Evolutionary conservation across 30 jellyfish, hydroid and myxozoan genomes (phyloP).

Genomic region (Turritopsis rubra): DNA sequence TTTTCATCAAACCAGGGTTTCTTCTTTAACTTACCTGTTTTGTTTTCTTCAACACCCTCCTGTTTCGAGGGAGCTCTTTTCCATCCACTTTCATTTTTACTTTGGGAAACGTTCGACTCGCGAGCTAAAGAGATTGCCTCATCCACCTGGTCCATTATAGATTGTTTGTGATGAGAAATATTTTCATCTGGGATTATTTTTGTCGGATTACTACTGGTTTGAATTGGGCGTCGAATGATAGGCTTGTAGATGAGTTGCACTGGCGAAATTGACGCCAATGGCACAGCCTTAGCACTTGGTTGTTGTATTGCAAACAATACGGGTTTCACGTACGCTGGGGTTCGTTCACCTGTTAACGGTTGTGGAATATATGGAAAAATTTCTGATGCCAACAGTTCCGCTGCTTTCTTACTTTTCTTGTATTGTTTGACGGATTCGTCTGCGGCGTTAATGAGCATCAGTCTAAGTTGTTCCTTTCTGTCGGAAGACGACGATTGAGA

Average conservation of each 20-base stretch:
- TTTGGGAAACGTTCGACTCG: not conserved
- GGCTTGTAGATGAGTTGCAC: not conserved
- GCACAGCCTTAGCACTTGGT: not conserved
- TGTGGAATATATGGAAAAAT: not conserved
- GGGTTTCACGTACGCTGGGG: not conserved
- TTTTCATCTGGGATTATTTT: not conserved
- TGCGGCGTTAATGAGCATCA: not conserved
- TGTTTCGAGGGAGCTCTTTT: not conserved
- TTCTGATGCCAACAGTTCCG: not conserved
- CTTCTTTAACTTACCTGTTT: not conserved
- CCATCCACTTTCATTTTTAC: not conserved
- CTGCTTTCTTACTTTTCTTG: not conserved
- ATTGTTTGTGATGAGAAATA: not conserved
- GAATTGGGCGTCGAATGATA: not conserved
- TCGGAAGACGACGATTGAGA: not conserved
- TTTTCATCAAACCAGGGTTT: constrained; percentile 6
- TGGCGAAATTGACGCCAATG: not conserved
- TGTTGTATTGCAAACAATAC: not conserved
- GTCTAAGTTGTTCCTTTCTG: not conserved
- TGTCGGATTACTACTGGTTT: not conserved
- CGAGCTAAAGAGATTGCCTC: not conserved
- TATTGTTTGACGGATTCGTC: constrained; percentile 9
- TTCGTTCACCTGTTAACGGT: not conserved
- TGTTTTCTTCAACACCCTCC: not conserved
- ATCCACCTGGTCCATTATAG: not conserved